Base-by-base conservation (phyloP, 2,797 vertebrate genomes). In the Sebastolobus altivelis region DNA sequence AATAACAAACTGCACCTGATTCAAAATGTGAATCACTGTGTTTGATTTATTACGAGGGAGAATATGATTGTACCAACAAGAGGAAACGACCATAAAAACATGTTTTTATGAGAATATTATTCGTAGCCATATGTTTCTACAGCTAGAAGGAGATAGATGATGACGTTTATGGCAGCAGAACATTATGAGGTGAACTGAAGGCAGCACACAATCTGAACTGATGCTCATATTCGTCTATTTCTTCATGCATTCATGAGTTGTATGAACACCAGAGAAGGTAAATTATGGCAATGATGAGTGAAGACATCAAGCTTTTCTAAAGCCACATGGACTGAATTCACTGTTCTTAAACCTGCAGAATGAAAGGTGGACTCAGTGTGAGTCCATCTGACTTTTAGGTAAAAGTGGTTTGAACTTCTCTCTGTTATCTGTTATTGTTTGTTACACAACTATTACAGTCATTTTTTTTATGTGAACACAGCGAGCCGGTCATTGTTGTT, bases 1-100 rank as follows among this genome's bases (percentile, higher is more conserved):
- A 60, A 38, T n/a, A 40, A 65, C 61, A 43, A 76, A 71, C 12
- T 22, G 29, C 63, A 78, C 10, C 66, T 74, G 62, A 49, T 40
- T 14, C 27, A 60, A 35, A 43, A 29, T 20, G 65, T 29, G 43
- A 62, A 25, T 25, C 25, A 13, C 27, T 82, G 58, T 43, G 7
- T 54, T 76, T 63, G 31, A 27, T 72, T 66, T 67, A 27, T n/a
- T 65, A 1, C 11, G 13, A 65, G 56, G 1, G 16, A 63, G 27
- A 76, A 59, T 46, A 4, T 25, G 16, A 78, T 60, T 33, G 40
- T 20, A 12, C 7, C 31, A 52, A 20, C 33, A 56, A 46, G 12
- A 75, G 12, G 16, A 59, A 71, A 59, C 12, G 0, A 63, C 8
- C 43, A 22, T 58, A 59, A 67, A 81, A 81, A 37, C 37, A 18